Evolutionary conservation across 1,140 invertebrate species (phyloP).

Genomic region (Charaxes varanes): DNA sequence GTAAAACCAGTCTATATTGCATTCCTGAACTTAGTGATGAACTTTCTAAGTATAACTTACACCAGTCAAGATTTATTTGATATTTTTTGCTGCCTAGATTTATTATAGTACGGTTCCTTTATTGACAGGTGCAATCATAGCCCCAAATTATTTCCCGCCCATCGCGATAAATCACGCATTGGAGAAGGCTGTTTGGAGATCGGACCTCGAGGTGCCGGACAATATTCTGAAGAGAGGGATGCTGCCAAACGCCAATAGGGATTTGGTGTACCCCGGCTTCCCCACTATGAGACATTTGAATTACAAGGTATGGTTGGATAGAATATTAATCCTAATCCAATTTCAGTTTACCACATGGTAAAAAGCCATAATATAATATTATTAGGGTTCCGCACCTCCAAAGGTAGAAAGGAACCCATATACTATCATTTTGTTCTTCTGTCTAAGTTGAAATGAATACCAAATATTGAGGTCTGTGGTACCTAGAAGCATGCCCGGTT

Average conservation of each 20-base stretch:
- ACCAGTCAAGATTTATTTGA: too few relatives aligned
- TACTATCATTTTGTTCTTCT: too few relatives aligned
- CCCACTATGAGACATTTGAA: conserved; percentile 90
- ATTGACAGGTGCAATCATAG: conserved; percentile 39
- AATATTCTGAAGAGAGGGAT: conserved; percentile 83
- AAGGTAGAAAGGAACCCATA: too few relatives aligned
- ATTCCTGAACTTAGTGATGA: too few relatives aligned
- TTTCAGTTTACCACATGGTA: too few relatives aligned
- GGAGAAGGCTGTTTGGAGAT: conserved; percentile 69
- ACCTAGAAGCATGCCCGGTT: too few relatives aligned
- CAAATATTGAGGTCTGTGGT: too few relatives aligned
- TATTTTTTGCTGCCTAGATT: background rate
- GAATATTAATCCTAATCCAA: background rate
- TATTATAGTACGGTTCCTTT: background rate
- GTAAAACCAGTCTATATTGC: too few relatives aligned
- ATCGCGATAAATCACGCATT: conserved; percentile 77
- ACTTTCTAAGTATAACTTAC: too few relatives aligned
- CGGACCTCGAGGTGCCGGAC: conserved; percentile 77
- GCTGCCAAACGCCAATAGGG: conserved; percentile 79
- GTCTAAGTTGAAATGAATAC: too few relatives aligned
- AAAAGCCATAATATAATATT: too few relatives aligned
- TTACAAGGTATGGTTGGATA: conserved; percentile 78
- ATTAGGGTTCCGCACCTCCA: too few relatives aligned
- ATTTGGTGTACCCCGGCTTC: conserved; percentile 91
- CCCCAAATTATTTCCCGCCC: conserved; percentile 81